Evolutionary conservation across 2,888 invertebrate genomes (phyloP).

Genomic region (Lingula anatina): DNA sequence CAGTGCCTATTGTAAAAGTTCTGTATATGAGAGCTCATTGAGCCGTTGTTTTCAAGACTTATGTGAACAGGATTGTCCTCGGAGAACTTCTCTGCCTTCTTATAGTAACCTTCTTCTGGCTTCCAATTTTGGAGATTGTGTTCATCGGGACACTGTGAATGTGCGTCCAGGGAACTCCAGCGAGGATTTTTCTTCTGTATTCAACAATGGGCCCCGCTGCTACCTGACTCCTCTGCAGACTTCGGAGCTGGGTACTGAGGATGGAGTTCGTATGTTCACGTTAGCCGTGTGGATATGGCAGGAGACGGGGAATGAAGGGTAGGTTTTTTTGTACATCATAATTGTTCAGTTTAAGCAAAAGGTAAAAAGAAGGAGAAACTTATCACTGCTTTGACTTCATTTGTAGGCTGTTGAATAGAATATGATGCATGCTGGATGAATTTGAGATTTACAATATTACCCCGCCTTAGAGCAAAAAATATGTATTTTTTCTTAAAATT

Average conservation of each 20-base stretch:
- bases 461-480: no score
- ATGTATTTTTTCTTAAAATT: no score
- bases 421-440: no score
- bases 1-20: conserved; percentile 42
- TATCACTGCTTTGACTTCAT: no score
- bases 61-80: conserved; percentile 43
- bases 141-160: conserved; percentile 37
- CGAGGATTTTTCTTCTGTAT: conserved; percentile 24
- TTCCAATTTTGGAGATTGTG: conserved; percentile 27
- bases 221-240: conserved; percentile 22
- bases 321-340: no score
- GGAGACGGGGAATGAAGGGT: conserved; percentile 26
- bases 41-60: conserved; percentile 31
- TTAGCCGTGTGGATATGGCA: conserved; percentile 43
- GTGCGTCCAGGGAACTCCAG: conserved; percentile 25
- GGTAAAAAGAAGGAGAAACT: no score
- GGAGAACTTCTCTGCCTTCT: conserved; percentile 25
- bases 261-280: conserved; percentile 34
- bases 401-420: no score
- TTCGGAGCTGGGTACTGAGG: conserved; percentile 24
- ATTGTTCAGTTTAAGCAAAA: no score
- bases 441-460: no score
- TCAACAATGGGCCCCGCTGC: conserved; percentile 25
- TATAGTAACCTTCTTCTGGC: conserved; percentile 17
- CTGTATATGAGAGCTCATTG: conserved; percentile 30